Evolutionary conservation across 2,797 vertebrate genomes (phyloP).

Genomic region (Moxostoma hubbsi): DNA sequence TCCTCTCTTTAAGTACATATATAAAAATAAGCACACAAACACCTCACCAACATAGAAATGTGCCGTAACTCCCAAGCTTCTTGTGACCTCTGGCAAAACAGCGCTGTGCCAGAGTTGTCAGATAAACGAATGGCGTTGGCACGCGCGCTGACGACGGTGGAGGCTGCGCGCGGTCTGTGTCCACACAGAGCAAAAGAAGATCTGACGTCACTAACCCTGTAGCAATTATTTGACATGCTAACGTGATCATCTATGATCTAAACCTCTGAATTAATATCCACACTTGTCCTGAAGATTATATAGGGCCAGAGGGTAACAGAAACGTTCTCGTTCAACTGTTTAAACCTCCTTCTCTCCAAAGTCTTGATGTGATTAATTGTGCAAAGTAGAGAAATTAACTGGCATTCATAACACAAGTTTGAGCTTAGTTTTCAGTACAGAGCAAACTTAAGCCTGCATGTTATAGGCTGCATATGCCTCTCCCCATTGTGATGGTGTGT

Average conservation of each 20-base stretch:
- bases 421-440: neutral
- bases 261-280: conserved; percentile 66
- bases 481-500: too few relatives aligned
- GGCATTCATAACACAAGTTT: neutral
- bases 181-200: neutral
- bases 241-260: conserved; percentile 64
- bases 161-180: conserved; percentile 56
- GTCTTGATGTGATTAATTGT: neutral
- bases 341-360: neutral
- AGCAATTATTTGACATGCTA: conserved; percentile 22
- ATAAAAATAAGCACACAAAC: neutral
- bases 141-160: conserved; percentile 47
- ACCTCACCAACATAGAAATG: conserved; percentile 13
- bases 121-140: conserved; percentile 49
- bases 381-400: neutral
- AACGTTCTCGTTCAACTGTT: neutral
- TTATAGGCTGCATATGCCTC: too few relatives aligned
- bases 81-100: conserved; percentile 56
- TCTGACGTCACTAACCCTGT: conserved; percentile 65
- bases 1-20: neutral
- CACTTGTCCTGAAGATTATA: neutral
- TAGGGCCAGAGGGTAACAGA: neutral
- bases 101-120: conserved; percentile 63
- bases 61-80: conserved; percentile 28
- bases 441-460: neutral